Base-by-base conservation (phyloP, 1,140 invertebrate species). In the Drosophila mauritiana region DNA sequence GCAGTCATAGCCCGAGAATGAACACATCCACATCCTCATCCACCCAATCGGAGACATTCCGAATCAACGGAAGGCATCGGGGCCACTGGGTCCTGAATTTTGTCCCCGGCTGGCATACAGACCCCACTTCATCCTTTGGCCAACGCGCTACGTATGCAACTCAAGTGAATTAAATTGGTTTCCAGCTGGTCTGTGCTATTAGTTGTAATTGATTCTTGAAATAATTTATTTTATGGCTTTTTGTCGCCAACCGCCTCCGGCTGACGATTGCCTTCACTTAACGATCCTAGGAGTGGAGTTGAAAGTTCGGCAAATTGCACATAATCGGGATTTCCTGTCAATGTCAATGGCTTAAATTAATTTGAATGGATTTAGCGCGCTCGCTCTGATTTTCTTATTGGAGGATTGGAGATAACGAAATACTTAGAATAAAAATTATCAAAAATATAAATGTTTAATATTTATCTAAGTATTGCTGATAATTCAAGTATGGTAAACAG, bases 141-240 rank as follows among this genome's bases (percentile, higher is more conserved):
- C 17, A 52, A 12, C n/a, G 31, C 49, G 15, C 37, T 20, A 27
- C 15, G 54, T 61, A 53, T 65, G 72, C 59, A 54, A 49, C 76
- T 77, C 78, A 64, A 72, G 67, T 81, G 78, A 80, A 81, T 81
- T 77, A 68, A 80, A 81, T 81, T 80, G 78, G 76, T 80, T 80
- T 77, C 72, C 78, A 81, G 80, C 73, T 80, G 79, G 78, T 77
- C 78, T 77, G 72, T 81, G 67, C 78, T 80, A 81, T 81, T 81
- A 81, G 78, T 80, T 81, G 79, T 81, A 81, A 81, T 81, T 81
- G 79, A 77, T 81, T 81, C 73, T 73, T 80, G 79, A 81, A 80
- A 81, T 81, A 81, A 81, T 81, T 80, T 81, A 81, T 81, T 77
- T 80, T 68, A 81, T 81, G 78, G 67, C 79, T 80, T 80, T 81